Percentiles rank a stretch among this genome's conserved stretches.
These are phyloP conservation scores for Ceraclea dissimilis DNA, from an alignment of 2,888 invertebrate species.

Conservation along the genomic window DNA sequence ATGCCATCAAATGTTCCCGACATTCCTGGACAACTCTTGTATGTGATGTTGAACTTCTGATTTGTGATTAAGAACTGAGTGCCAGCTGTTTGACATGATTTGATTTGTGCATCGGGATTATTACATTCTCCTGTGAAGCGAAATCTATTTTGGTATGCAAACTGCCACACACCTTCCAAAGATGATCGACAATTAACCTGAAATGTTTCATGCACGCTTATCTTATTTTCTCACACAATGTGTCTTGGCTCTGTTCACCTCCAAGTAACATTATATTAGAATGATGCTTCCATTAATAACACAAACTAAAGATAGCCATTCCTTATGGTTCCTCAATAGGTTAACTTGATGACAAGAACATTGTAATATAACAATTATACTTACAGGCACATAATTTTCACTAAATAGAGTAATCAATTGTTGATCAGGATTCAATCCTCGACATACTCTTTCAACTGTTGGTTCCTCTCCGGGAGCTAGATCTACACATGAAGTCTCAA, in stretches of 20 bases:
- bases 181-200: conserved; percentile 84
- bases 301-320: too few species aligned
- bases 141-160: conserved; percentile 84
- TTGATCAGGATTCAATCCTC: conserved; percentile 66
- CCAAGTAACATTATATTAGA: too few species aligned
- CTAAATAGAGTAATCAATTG: conserved; percentile 80
- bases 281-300: too few species aligned
- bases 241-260: too few species aligned
- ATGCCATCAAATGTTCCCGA: conserved; percentile 84
- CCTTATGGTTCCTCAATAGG: too few species aligned
- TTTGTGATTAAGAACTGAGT: conserved; percentile 94
- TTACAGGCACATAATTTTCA: conserved; percentile 76
- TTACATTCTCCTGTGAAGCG: conserved; percentile 89
- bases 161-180: conserved; percentile 94
- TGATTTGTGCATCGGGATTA: conserved; percentile 80
- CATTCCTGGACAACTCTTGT: conserved; percentile 84
- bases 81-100: conserved; percentile 92
- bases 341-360: too few species aligned
- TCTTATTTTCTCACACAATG: too few species aligned
- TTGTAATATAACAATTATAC: too few species aligned
- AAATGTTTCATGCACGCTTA: conserved; percentile 14
- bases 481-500: conserved; percentile 77
- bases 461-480: conserved; percentile 56
- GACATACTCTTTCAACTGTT: conserved; percentile 69
- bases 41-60: conserved; percentile 93